Conservation (phyloP, 1,140 invertebrate genomes). For the Brachionus rotundiformis region DNA sequence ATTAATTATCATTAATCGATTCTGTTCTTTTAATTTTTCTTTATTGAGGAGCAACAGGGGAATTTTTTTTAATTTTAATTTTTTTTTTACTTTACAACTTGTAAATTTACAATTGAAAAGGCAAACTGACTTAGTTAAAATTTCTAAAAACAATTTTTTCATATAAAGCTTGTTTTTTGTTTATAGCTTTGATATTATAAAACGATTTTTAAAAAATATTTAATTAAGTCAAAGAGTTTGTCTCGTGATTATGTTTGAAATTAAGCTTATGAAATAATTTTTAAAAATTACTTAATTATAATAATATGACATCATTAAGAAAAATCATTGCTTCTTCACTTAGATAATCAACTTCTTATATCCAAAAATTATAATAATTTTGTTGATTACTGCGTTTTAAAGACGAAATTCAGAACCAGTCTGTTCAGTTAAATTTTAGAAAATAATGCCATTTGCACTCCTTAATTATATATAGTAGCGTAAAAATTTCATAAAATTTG, state of each 20-base stretch:
- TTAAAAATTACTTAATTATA: background rate
- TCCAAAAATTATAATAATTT: constrained; percentile 7
- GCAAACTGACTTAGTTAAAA: too few species aligned
- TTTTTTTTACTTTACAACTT: too few species aligned
- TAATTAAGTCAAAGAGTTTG: background rate
- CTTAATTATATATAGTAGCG: background rate
- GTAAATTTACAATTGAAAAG: too few species aligned
- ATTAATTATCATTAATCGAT: too few species aligned
- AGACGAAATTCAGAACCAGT: background rate
- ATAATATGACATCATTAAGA: background rate
- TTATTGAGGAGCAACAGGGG: too few species aligned
- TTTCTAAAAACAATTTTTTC: too few species aligned
- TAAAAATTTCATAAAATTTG: background rate
- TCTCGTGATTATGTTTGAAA: background rate
- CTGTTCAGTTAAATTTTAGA: background rate
- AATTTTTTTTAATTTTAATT: too few species aligned
- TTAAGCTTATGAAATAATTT: background rate
- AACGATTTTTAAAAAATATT: too few species aligned
- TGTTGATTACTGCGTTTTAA: background rate
- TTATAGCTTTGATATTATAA: too few species aligned
- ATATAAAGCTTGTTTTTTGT: too few species aligned
- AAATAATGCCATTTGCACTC: background rate
- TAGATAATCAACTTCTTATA: background rate
- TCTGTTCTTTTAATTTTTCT: too few species aligned
- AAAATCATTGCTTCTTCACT: background rate